Conservation (phyloP, 2,888 invertebrate species). For the Drosophila cracens region DNA sequence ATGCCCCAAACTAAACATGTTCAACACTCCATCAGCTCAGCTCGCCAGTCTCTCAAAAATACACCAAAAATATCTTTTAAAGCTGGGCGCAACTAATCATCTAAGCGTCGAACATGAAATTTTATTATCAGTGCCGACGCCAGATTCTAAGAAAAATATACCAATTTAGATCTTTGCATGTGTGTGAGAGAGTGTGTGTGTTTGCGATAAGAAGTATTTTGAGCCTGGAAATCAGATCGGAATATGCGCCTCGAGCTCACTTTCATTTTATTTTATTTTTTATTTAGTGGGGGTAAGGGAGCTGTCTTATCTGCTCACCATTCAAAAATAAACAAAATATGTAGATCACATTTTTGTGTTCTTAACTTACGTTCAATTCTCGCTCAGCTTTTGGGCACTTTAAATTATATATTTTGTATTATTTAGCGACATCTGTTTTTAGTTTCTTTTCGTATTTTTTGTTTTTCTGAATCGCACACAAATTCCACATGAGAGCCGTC, state of each 20-base stretch:
- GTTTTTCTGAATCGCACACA: constrained; percentile 28
- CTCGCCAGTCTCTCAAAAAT: not conserved
- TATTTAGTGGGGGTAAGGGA: not conserved
- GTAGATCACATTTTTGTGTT: constrained; percentile 3
- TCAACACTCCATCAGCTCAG: constrained; percentile 8
- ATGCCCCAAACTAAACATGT: constrained; percentile 41
- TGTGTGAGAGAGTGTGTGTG: constrained; percentile 9
- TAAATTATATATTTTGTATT: constrained; percentile 20
- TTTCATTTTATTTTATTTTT: constrained; percentile 32
- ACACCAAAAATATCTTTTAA: constrained; percentile 3
- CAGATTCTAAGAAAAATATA: constrained; percentile 24
- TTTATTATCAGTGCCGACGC: constrained; percentile 45
- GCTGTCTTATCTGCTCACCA: constrained; percentile 33
- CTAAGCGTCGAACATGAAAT: constrained; percentile 7
- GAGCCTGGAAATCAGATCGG: constrained; percentile 42
- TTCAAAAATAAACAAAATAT: constrained; percentile 1
- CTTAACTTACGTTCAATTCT: constrained; percentile 43
- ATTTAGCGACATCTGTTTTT: constrained; percentile 43
- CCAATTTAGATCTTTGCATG: constrained; percentile 29
- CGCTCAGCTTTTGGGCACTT: constrained; percentile 8
- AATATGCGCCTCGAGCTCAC: constrained; percentile 48
- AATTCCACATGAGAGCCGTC: constrained; percentile 64
- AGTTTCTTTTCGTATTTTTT: not conserved
- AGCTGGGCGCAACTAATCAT: constrained; percentile 16
- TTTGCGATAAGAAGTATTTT: constrained; percentile 42